Percentiles rank a stretch among this genome's conserved stretches.
Conservation (phyloP, 64 coral and sea anemone genomes). For the Porites australiensis region DNA sequence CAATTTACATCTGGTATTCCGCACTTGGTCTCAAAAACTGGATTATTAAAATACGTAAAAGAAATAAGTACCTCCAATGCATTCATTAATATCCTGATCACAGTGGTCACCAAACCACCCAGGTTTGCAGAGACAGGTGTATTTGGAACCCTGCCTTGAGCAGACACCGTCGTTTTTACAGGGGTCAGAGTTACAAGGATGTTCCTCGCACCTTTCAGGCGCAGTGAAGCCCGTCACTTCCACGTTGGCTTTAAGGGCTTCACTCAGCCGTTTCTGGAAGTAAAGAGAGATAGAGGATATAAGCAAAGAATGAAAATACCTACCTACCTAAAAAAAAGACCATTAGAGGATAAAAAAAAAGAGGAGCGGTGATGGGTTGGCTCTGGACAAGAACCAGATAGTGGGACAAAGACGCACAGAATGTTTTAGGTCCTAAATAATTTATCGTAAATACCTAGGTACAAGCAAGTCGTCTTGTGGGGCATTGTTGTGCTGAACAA, state of each 20-base stretch:
- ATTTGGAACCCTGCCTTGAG: slow-evolving; percentile 26
- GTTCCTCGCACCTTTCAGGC: slow-evolving; percentile 22
- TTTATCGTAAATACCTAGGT: too few species aligned
- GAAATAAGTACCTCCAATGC: slow-evolving; percentile 57
- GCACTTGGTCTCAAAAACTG: neutral
- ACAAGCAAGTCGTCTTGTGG: too few species aligned
- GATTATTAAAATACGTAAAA: neutral
- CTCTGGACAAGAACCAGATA: too few species aligned
- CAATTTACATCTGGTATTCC: too few species aligned
- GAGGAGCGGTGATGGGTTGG: too few species aligned
- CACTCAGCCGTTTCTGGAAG: slow-evolving; percentile 59
- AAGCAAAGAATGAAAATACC: neutral
- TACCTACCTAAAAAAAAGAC: too few species aligned
- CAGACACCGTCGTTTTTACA: slow-evolving; percentile 78
- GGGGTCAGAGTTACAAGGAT: slow-evolving; percentile 74
- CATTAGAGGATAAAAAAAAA: too few species aligned
- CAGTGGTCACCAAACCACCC: slow-evolving; percentile 84
- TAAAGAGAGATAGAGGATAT: neutral
- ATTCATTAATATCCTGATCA: slow-evolving; percentile 72
- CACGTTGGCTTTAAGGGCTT: slow-evolving; percentile 34
- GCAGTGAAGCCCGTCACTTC: slow-evolving; percentile 9
- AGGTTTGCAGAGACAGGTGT: slow-evolving; percentile 70
- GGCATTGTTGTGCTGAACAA: too few species aligned
- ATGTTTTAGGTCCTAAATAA: too few species aligned
- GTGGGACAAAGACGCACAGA: too few species aligned